Conservation (phyloP, 2,888 invertebrate genomes). For the Sialis lutaria region DNA sequence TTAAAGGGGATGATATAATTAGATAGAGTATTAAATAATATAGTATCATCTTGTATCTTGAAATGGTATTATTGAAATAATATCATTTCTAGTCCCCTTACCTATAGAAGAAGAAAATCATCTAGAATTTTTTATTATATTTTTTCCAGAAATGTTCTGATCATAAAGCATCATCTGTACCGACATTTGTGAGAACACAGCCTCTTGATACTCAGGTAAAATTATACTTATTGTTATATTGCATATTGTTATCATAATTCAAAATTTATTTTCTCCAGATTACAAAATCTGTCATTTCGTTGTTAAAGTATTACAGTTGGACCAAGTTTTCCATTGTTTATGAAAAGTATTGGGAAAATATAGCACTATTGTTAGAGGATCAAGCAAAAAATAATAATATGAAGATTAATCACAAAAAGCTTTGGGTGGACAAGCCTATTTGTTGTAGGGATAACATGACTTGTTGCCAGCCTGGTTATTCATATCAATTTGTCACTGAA, state of each 20-base stretch:
- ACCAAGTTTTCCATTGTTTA: conserved; percentile 79
- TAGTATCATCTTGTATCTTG: no score
- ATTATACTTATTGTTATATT: neutral
- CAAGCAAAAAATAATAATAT: conserved; percentile 63
- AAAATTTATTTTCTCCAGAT: no score
- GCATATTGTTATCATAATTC: conserved; percentile 6
- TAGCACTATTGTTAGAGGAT: conserved; percentile 61
- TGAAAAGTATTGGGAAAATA: conserved; percentile 64
- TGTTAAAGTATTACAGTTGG: no score
- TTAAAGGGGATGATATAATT: no score
- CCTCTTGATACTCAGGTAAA: conserved; percentile 81
- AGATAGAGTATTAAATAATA: no score
- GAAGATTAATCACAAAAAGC: conserved; percentile 63
- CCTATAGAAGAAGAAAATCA: no score
- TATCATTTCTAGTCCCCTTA: no score
- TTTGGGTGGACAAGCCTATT: conserved; percentile 51
- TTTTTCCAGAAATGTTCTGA: conserved; percentile 85
- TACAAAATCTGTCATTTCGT: no score
- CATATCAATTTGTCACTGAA: conserved; percentile 70
- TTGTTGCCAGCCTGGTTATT: conserved; percentile 63
- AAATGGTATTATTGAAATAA: no score
- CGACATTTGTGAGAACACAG: conserved; percentile 85
- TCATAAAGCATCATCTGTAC: no score
- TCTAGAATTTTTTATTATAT: no score
- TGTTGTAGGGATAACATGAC: conserved; percentile 59